Evolutionary conservation across 2,888 invertebrate genomes (phyloP).

Genomic region (Habroteleia sp.): DNA sequence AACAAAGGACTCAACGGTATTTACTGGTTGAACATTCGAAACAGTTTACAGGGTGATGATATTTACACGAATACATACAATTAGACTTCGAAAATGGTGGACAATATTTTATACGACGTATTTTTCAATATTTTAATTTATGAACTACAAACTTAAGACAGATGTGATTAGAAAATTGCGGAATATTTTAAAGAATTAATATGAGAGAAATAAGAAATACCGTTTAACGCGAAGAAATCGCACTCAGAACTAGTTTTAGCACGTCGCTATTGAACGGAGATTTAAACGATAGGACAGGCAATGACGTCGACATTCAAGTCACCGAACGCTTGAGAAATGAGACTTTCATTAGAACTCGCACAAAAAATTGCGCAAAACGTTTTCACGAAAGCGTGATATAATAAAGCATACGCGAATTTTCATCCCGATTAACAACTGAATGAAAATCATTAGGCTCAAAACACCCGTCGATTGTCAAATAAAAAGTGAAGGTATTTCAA

Average conservation of each 20-base stretch:
- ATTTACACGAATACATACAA: no score
- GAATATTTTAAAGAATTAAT: conserved; percentile 7
- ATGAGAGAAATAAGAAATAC: conserved; percentile 42
- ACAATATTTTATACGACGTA: no score
- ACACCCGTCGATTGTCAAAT: neutral
- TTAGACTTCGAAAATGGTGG: no score
- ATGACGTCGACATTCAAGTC: conserved; percentile 51
- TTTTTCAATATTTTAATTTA: no score
- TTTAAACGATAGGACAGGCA: conserved; percentile 61
- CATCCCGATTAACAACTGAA: conserved; percentile 21
- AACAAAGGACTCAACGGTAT: no score
- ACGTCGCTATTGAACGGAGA: conserved; percentile 42
- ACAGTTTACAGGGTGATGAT: no score
- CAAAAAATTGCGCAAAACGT: conserved; percentile 54
- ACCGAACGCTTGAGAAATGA: conserved; percentile 54
- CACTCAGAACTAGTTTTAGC: conserved; percentile 49
- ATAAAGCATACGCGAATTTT: conserved; percentile 34
- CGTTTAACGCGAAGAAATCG: conserved; percentile 17
- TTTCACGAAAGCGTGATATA: conserved; percentile 33
- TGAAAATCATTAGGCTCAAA: no score
- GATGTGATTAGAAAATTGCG: conserved; percentile 3
- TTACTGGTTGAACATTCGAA: no score
- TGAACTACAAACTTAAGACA: no score
- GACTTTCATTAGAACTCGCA: conserved; percentile 54
- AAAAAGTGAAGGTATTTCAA: no score